Evolutionary conservation across 2,888 invertebrate genomes (phyloP), one percentile per base, ranked within the genome.

Genomic region (Oscheius sp.): DNA sequence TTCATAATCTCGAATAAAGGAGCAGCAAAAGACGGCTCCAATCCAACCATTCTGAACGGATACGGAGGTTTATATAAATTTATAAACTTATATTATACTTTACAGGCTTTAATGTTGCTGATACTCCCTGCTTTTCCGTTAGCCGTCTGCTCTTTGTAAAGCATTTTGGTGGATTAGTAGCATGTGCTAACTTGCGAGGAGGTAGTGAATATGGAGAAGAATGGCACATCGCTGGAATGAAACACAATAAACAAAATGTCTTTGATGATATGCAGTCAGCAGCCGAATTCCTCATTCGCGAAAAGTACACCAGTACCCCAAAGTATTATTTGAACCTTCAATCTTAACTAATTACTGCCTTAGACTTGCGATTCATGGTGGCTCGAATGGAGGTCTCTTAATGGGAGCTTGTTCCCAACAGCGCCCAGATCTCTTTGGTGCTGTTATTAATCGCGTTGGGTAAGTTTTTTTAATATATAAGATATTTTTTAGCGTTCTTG

Each of bases 221-320:
- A 5, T 98, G 97, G 97, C 96, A 97, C 89, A 93, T 95, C 87
- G 93, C 90, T 5, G 98, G 96, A 1, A 92, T 93, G 25, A 90
- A 93, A 73, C 90, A 91, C 2, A 94, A 95, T 87, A 98, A 97
- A 87, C 96, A 97, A 89, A 97, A 97, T 88, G 93, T 92, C 52
- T 97, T 97, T 88, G 93, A 96, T 88, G 98, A 98, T 89, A 96
- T 98, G 88, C 93, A 93, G 86, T 90, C 91, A 65, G 95, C 96
- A 0, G 96, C 93, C 0, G 92, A 95, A 88, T 95, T 92, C 89
- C 91, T 97, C 50, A 90, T 94, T 27, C 86, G 89, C 5, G 91
- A 93, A 79, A 90, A 91, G n/a, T 95, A 94, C 88, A 95, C 96
- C 0, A 89, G 87, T 27, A 89, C 91, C 10, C 88, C 90, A 64